Evolutionary conservation across 64 coral and sea anemone genomes (phyloP), one percentile per base, ranked within the genome.

Genomic region (Porites australiensis): DNA sequence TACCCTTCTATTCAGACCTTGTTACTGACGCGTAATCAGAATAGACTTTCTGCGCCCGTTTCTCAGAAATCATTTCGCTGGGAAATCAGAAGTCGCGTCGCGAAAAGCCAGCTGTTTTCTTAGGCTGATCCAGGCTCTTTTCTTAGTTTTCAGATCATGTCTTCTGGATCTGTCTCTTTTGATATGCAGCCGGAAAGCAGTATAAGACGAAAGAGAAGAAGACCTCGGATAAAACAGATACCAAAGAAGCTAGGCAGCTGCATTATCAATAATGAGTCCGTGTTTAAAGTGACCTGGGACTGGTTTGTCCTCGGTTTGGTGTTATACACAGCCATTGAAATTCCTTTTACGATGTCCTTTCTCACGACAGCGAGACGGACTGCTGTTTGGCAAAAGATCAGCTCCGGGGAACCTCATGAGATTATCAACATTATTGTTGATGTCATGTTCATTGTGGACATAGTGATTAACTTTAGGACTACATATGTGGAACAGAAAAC

Each of bases 401-500:
- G 55, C 22, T 75, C 89, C 14, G 71, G 74, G n/a, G 16, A 61
- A 2, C 21, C 58, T 12, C 16, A 83, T 5, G 83, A 50, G 5
- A 90, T 93, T 14, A 72, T 90, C 10, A 96, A 96, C 79, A 19
- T 99, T 2, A 70, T 90, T 27, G 98, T 99, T 7, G 98, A 99
- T 16, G 49, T 94, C 5, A 92, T 99, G 94, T 99, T 99, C 78
- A 88, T 99, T 18, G 21, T 96, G 5, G 98, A 99, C 53, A 95
- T 99, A 82, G 10, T 96, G 6, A 99, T 99, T 10, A 99, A 99
- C 83, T 99, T 99, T 77, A 88, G 98, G 13, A 96, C 98, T 2
- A 99, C 98, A 0, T 99, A 94, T 72, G 75, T 95, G 23, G 65
- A 92, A 3, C 21, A 66, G n/a, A 71, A 70, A 27, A 89, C 91